Evolutionary conservation across 2,797 vertebrate genomes (phyloP), one percentile per base, ranked within the genome.

Genomic region (Tympanoctomys barrerae): DNA sequence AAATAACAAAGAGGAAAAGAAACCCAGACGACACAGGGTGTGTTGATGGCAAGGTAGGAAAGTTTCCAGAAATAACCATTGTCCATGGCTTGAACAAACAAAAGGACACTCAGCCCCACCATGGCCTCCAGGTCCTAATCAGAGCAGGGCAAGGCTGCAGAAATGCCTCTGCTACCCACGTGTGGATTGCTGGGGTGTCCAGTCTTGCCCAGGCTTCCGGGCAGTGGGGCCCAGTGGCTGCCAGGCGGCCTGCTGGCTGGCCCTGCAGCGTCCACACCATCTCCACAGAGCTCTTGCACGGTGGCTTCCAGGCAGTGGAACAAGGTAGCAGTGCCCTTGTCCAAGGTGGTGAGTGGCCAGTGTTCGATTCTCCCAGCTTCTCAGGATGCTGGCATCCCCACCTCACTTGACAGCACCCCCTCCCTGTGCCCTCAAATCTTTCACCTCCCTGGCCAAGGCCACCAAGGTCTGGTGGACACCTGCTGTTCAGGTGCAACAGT

Each of bases 61-160:
- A 36, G 70, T 57, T 91, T 89, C 93, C 96, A 95, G 81, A 86
- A 87, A 84, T 26, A 24, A 78, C 59, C 64, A 75, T 86, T 61
- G 87, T 87, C n/a, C 31, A 92, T 83, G 70, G 31, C 83, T 87
- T 97, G 92, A 92, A 94, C 94, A 94, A 77, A 26, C 24, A 28
- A 31, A 49, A 46, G 42, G 73, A 49, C 42, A 18, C n/a, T 22
- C n/a, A 14, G 22, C 54, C n/a, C n/a, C 46, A 0, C 88, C 12
- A 49, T 87, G 90, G 88, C 71, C 89, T 81, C n/a, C 52, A 91
- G 75, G 21, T 81, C 85, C 52, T 54, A 42, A 86, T 33, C 89
- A 68, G 84, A 92, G 42, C 28, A 18, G 52, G 62, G 49, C 85
- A 46, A 0, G 42, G 42, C 42, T 26, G 31, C 70, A 64, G 79